Percentiles rank a stretch among this genome's conserved stretches.
These are phyloP conservation scores for Seladonia tumulorum DNA, from an alignment of 2,888 invertebrate genomes.

Conservation along the genomic window DNA sequence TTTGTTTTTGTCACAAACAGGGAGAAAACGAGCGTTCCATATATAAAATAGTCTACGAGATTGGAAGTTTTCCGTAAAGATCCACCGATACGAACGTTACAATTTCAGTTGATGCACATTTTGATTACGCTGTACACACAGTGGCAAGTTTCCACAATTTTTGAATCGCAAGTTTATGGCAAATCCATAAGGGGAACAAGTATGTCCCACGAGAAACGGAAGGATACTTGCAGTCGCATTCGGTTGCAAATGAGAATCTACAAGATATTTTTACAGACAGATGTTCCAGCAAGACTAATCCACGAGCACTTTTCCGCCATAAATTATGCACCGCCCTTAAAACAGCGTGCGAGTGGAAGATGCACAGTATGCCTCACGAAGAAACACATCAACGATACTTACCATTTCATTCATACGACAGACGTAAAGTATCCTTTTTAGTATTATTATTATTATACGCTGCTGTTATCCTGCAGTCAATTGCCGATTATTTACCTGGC, in stretches of 20 bases:
- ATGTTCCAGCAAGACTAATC: not conserved
- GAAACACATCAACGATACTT: not conserved
- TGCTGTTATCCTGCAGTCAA: not conserved
- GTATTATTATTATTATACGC: not conserved
- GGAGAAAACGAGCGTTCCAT: too few relatives aligned
- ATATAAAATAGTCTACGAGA: too few relatives aligned
- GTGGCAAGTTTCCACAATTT: not conserved
- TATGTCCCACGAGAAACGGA: not conserved
- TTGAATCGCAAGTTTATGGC: not conserved
- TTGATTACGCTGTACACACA: not conserved
- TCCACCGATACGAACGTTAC: too few relatives aligned
- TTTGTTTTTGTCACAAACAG: too few relatives aligned
- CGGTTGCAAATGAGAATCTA: not conserved
- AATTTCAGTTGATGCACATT: not conserved
- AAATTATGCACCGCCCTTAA: slow-evolving; percentile 1
- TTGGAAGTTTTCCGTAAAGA: too few relatives aligned
- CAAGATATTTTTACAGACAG: not conserved
- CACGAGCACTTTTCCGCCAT: not conserved
- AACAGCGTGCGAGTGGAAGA: not conserved
- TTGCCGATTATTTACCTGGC: not conserved
- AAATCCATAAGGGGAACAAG: not conserved
- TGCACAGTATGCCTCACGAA: not conserved
- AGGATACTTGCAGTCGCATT: not conserved
- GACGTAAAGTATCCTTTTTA: not conserved
- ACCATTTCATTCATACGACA: not conserved